These are phyloP conservation scores for Petrolisthes cinctipes DNA, from an alignment of 2,888 invertebrate species.

Conservation along the genomic window DNA sequence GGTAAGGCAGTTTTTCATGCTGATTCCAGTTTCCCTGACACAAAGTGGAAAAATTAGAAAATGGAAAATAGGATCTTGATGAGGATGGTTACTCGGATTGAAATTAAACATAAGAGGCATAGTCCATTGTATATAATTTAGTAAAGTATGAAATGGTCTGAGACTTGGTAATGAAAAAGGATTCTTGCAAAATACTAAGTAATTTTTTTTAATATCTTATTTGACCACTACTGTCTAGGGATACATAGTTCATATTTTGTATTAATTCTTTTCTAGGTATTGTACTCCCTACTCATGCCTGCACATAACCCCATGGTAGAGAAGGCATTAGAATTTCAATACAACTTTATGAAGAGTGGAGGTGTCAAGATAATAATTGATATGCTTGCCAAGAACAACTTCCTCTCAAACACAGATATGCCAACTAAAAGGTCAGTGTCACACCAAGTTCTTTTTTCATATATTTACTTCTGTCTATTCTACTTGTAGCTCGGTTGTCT, in stretches of 20 bases:
- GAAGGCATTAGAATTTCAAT: slow-evolving; percentile 80
- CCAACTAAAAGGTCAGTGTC: slow-evolving; percentile 76
- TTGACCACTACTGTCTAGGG: not conserved
- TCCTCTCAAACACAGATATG: slow-evolving; percentile 83
- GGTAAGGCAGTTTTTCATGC: slow-evolving; percentile 70
- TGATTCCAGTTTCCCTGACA: not conserved
- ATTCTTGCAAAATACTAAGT: too few species aligned
- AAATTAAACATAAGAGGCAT: too few species aligned
- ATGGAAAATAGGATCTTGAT: too few species aligned
- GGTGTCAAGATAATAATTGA: slow-evolving; percentile 80
- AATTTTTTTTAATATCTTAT: too few species aligned
- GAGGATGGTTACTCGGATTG: too few species aligned
- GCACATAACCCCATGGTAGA: slow-evolving; percentile 82
- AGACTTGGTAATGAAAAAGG: too few species aligned
- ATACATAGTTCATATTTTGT: not conserved
- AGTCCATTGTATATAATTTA: too few species aligned
- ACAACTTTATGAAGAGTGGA: slow-evolving; percentile 78
- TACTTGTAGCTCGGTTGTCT: not conserved
- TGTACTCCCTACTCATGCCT: slow-evolving; percentile 93
- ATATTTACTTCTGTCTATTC: not conserved
- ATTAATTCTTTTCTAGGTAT: slow-evolving; percentile 75
- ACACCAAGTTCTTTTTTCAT: not conserved
- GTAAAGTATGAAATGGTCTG: too few species aligned
- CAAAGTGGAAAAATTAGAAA: too few species aligned
- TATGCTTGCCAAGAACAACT: slow-evolving; percentile 87